These are phyloP conservation scores for Drosophila prostipennis DNA, from an alignment of 2,888 invertebrate species.

Conservation along the genomic window DNA sequence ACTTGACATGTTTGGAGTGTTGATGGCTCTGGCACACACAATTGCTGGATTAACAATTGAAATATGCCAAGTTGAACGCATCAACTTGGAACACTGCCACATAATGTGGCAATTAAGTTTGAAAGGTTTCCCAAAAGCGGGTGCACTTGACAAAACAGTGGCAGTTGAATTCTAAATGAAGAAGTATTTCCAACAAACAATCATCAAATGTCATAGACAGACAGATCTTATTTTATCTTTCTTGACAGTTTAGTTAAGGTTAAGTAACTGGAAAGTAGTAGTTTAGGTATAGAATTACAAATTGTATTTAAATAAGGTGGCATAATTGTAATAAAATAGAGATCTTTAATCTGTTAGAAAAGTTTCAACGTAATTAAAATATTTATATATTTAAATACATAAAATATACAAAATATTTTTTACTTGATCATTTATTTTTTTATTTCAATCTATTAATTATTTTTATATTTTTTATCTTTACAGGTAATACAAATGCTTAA, in stretches of 20 bases:
- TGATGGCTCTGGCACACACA: constrained; percentile 38
- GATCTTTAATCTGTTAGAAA: no score
- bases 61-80: constrained; percentile 40
- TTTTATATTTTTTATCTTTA: neutral
- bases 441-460: neutral
- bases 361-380: no score
- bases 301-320: no score
- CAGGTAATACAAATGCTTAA: constrained; percentile 9
- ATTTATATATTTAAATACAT: no score
- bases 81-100: constrained; percentile 42
- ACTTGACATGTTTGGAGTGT: constrained; percentile 49
- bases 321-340: no score
- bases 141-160: constrained; percentile 5
- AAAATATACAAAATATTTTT: no score
- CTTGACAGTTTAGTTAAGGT: no score
- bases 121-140: constrained; percentile 15
- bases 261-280: no score
- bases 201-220: neutral
- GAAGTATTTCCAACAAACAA: neutral
- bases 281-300: no score
- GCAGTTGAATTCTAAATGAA: neutral
- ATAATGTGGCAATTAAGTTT: constrained; percentile 40
- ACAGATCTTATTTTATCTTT: neutral
- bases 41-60: constrained; percentile 46
- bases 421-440: neutral